Percentiles rank a stretch among this genome's conserved stretches.
phyloP scores from a whole-genome alignment of 2,797 vertebrate species.

The Gila robusta region DNA sequence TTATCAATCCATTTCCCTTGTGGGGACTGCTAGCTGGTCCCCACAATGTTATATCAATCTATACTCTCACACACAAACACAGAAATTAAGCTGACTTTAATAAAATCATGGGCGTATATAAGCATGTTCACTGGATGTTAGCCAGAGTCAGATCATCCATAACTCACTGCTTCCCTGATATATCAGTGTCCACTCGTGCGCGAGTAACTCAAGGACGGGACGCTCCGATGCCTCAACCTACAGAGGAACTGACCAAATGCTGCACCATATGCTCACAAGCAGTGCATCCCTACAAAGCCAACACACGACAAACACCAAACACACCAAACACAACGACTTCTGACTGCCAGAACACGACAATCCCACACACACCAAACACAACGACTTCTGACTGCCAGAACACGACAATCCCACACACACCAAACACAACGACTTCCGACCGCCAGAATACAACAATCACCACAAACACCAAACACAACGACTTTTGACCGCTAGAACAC shows the following conservation, averaged over 20 bases:
- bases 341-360: not conserved
- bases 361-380: too few relatives aligned
- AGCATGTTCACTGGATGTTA: too few relatives aligned
- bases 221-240: constrained; percentile 29
- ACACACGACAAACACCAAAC: constrained; percentile 1
- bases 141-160: too few relatives aligned
- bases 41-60: too few relatives aligned
- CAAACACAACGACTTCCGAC: too few relatives aligned
- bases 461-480: too few relatives aligned
- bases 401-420: too few relatives aligned
- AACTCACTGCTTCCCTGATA: not conserved
- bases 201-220: constrained; percentile 16
- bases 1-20: too few relatives aligned
- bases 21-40: too few relatives aligned
- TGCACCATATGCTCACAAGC: constrained; percentile 59
- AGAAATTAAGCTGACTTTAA: not conserved
- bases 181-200: constrained; percentile 6
- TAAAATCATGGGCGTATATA: not conserved
- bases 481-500: too few relatives aligned
- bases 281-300: not conserved
- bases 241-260: constrained; percentile 25
- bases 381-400: too few relatives aligned
- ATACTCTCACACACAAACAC: not conserved
- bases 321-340: not conserved
- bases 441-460: too few relatives aligned